Base-by-base conservation (phyloP, 2,888 invertebrate genomes). In the Pomacea canaliculata region DNA sequence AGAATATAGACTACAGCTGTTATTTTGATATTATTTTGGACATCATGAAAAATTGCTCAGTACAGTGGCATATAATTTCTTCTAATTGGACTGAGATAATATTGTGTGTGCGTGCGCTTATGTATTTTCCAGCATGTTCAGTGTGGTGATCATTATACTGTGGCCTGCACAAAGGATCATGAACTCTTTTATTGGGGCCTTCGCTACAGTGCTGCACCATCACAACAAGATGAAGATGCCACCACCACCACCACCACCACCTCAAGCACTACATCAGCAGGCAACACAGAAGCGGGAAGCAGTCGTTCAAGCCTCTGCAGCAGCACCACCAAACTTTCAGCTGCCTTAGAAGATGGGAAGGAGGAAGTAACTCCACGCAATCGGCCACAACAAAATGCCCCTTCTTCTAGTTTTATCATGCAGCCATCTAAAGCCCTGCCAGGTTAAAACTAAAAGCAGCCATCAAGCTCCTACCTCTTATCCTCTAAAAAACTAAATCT, bases 181-280 rank as follows among this genome's bases (percentile, higher is more conserved):
- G 93, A 94, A 48, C 90, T 95, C 13, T 93, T 94, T 82, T 93
- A 94, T 85, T 95, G 95, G 94, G 95, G 95, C 2, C 80, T 88
- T 46, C 80, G 88, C 18, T 87, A 85, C 78, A 87, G 84, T 67
- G 76, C 81, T 12, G 76, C 82, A 7, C 76, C 75, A 9, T 23
- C 48, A 19, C 59, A 77, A 1, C 74, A 63, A 19, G 63, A 71
- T 18, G 83, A 85, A 27, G 84, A 85, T 48, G 72, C 84, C 72
- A 77, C 79, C 12, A 83, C 82, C 48, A 84, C 84, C 68, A 79
- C 80, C 46, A 72, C 63, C 46, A 66, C 49, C 51, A 67, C 73
- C 59, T 12, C 12, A 12, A 23, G 23, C n/a, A 23, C 63, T 16
- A 19, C 63, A 23, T 63, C 63, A 9, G 63, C 63, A 63, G 27